Conservation (phyloP, 2,797 vertebrate genomes). For the Gymnothorax reevesii region DNA sequence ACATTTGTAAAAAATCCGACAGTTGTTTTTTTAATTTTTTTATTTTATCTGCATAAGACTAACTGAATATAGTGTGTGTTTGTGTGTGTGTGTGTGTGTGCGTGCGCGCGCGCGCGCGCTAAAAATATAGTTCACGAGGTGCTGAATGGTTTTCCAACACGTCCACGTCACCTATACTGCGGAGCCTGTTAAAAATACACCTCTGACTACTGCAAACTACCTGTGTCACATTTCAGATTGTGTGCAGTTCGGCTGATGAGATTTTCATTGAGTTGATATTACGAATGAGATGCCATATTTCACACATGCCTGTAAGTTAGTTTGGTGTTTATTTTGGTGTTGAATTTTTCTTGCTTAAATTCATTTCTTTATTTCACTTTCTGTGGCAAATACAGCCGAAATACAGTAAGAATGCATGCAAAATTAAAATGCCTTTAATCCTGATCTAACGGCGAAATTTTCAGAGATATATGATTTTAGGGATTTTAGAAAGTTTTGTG, state of each 20-base stretch:
- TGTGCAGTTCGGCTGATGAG: neutral
- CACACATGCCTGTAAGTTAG: neutral
- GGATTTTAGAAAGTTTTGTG: constrained; percentile 64
- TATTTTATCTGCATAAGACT: neutral
- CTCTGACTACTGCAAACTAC: constrained; percentile 61
- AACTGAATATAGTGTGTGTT: neutral
- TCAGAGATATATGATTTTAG: constrained; percentile 59
- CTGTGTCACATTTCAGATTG: constrained; percentile 40
- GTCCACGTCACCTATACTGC: constrained; percentile 31
- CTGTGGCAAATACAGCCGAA: constrained; percentile 38
- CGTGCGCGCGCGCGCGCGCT: too few relatives aligned
- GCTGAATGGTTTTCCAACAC: constrained; percentile 25
- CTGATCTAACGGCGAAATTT: constrained; percentile 62
- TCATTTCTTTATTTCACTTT: neutral
- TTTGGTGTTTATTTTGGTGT: neutral
- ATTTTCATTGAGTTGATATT: neutral
- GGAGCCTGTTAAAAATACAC: constrained; percentile 56
- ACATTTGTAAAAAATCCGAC: neutral
- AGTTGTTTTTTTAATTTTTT: neutral
- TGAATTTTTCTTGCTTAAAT: neutral
- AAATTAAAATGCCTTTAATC: constrained; percentile 52
- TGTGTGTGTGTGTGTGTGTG: neutral
- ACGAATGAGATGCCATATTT: neutral
- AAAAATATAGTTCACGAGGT: neutral
- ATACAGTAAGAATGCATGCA: constrained; percentile 61